A percentile compares a stretch with the other conserved stretches of the same genome.
Evolutionary conservation across 2,888 invertebrate species (phyloP).

Genomic region (Magallana nippona): DNA sequence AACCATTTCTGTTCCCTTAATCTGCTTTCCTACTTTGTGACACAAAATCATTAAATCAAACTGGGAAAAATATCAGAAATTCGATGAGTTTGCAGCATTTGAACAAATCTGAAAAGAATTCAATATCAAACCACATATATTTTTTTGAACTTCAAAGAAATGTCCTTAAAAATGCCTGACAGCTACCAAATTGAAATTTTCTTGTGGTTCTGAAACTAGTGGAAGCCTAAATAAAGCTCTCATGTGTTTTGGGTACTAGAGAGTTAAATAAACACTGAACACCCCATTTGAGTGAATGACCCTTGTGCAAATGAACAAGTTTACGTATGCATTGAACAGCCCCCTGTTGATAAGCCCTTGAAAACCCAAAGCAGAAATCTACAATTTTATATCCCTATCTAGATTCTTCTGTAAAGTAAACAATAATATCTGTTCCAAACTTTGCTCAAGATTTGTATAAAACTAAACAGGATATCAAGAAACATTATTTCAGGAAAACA

Average conservation of each 20-base stretch:
- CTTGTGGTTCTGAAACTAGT: neutral
- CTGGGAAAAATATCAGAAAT: neutral
- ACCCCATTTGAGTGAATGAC: conserved; percentile 6
- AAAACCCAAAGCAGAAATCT: conserved; percentile 7
- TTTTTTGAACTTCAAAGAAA: neutral
- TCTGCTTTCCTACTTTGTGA: neutral
- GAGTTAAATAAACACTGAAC: conserved; percentile 2
- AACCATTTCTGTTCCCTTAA: neutral
- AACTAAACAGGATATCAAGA: conserved; percentile 13
- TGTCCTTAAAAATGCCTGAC: neutral
- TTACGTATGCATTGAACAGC: neutral
- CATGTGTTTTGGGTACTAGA: neutral
- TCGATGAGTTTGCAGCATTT: neutral
- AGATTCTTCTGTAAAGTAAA: conserved; percentile 4
- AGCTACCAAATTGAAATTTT: too few species aligned
- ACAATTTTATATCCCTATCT: conserved; percentile 27
- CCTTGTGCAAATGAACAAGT: conserved; percentile 24
- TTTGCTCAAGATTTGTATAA: neutral
- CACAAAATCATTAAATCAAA: conserved; percentile 15
- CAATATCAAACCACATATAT: neutral
- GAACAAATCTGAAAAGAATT: neutral
- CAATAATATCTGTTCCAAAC: conserved; percentile 20
- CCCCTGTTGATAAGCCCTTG: conserved; percentile 26
- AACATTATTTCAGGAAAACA: conserved; percentile 2
- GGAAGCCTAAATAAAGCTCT: neutral